Conservation (phyloP, 2,113 vertebrate species). For the Tetraodon nigroviridis region DNA sequence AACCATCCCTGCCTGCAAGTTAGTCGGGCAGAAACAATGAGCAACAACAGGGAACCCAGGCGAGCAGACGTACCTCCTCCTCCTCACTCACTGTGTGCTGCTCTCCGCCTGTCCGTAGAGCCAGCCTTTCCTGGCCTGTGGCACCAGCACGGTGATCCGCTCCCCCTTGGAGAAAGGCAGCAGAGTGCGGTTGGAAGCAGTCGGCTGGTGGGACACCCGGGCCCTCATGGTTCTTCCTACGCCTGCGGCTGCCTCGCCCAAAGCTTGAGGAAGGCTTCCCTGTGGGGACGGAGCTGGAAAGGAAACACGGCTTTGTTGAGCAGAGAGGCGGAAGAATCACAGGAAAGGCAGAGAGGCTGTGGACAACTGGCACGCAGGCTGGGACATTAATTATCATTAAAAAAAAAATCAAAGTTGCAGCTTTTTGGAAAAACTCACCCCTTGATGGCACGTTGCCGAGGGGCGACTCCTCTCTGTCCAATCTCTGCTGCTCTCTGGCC, state of each 20-base stretch:
- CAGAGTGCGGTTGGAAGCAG: constrained; percentile 76
- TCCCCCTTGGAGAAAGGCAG: constrained; percentile 80
- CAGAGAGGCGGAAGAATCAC: background rate
- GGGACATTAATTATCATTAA: too few relatives aligned
- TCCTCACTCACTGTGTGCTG: constrained; percentile 55
- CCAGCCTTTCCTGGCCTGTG: constrained; percentile 86
- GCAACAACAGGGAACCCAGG: background rate
- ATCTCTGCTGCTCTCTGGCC: constrained; percentile 46
- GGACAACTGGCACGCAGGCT: too few relatives aligned
- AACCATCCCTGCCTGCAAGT: constrained; percentile 73
- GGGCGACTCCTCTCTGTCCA: constrained; percentile 47
- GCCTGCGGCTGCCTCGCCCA: constrained; percentile 15
- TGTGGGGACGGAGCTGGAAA: constrained; percentile 69
- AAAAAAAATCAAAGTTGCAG: too few relatives aligned
- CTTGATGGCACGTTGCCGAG: constrained; percentile 70
- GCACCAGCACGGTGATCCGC: constrained; percentile 74
- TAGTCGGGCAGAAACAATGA: background rate
- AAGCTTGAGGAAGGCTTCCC: constrained; percentile 33
- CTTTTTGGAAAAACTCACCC: constrained; percentile 45
- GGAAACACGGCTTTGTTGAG: background rate
- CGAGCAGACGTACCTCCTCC: background rate
- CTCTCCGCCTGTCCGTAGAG: constrained; percentile 82
- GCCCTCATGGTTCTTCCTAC: constrained; percentile 51
- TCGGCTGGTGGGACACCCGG: constrained; percentile 55
- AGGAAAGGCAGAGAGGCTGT: too few relatives aligned